A percentile compares a stretch with the other conserved stretches of the same genome.
Conservation (phyloP, 2,888 invertebrate species). For the Noctua pronuba region DNA sequence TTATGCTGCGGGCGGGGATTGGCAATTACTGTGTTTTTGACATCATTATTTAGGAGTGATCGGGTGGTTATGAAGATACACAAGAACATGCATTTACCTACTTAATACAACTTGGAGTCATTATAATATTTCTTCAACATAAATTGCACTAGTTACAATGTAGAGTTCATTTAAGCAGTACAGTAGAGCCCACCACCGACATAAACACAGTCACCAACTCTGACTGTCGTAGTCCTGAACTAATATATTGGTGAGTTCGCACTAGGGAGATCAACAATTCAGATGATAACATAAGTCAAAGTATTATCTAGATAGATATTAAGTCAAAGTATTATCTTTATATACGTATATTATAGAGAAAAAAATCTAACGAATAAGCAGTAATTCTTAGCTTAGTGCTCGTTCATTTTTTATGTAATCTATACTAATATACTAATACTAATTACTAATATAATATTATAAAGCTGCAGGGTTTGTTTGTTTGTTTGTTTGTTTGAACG, state of each 20-base stretch:
- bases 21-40: constrained; percentile 24
- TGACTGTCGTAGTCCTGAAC: no score
- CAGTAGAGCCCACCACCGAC: neutral
- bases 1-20: constrained; percentile 12
- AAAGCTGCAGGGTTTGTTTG: no score
- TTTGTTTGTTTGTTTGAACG: no score
- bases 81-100: neutral
- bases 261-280: neutral
- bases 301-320: no score
- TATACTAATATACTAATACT: no score
- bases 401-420: neutral
- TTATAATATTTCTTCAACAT: neutral
- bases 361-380: neutral
- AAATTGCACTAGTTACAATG: neutral
- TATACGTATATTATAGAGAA: no score
- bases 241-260: neutral
- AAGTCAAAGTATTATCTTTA: no score
- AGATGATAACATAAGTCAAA: no score
- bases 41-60: neutral
- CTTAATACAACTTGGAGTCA: no score
- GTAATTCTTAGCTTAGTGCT: neutral
- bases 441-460: no score
- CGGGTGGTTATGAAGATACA: neutral
- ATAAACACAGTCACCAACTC: neutral
- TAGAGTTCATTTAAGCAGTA: no score